These are phyloP conservation scores for Lutraria rhynchaena DNA, from an alignment of 1,140 invertebrate genomes.

Conservation along the genomic window DNA sequence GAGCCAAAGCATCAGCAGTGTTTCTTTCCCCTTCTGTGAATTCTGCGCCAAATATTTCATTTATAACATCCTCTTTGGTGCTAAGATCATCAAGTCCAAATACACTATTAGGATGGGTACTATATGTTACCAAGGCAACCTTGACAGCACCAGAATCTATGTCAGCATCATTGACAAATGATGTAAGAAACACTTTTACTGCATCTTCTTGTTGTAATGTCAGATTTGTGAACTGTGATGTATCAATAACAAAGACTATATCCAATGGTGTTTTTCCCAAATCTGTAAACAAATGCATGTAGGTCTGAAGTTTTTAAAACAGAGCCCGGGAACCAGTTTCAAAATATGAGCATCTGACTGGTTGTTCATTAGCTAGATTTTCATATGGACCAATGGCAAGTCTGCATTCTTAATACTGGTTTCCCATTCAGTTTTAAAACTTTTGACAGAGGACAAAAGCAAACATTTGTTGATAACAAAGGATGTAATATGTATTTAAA, in stretches of 20 bases:
- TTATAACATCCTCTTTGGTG: slow-evolving; percentile 12
- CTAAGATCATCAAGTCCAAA: slow-evolving; percentile 51
- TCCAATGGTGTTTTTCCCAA: slow-evolving; percentile 39
- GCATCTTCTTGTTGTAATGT: slow-evolving; percentile 7
- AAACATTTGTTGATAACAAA: too few species aligned
- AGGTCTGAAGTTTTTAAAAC: too few species aligned
- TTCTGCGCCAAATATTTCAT: slow-evolving; percentile 59
- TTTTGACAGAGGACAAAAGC: too few species aligned
- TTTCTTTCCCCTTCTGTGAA: slow-evolving; percentile 66
- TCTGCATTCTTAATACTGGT: too few species aligned
- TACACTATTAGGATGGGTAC: slow-evolving; percentile 50
- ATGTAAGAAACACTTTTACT: slow-evolving; percentile 30
- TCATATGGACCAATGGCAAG: too few species aligned
- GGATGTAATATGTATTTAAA: too few species aligned
- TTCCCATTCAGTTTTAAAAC: too few species aligned
- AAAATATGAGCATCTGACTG: too few species aligned
- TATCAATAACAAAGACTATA: slow-evolving; percentile 52
- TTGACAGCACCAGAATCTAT: slow-evolving; percentile 57
- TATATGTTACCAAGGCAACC: slow-evolving; percentile 56
- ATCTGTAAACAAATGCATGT: slow-evolving; percentile 26
- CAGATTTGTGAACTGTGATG: slow-evolving; percentile 37
- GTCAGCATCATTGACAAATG: slow-evolving; percentile 36
- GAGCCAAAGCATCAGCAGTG: slow-evolving; percentile 69
- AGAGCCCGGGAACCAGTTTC: too few species aligned
- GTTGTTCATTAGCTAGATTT: too few species aligned